phyloP scores from a whole-genome alignment of 2,113 vertebrate genomes.

The Pseudopodoces humilis region DNA sequence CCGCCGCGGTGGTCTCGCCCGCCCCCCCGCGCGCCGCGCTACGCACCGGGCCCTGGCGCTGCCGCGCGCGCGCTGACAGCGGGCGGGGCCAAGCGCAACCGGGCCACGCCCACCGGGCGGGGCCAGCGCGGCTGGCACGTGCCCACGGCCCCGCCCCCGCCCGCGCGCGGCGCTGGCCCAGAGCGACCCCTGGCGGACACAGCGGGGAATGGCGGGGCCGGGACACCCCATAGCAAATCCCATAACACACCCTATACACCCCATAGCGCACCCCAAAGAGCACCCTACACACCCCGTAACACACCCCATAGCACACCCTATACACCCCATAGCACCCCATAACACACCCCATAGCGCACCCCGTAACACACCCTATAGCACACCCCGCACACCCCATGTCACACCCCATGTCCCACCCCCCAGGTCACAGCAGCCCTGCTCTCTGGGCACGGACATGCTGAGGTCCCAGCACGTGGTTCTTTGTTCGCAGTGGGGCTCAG shows the following conservation, averaged over 20 bases:
- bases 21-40: neutral
- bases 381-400: no score
- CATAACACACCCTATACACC: no score
- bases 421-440: fast-evolving
- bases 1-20: neutral
- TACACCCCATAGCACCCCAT: no score
- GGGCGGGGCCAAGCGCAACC: neutral
- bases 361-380: neutral
- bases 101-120: neutral
- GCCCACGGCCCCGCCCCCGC: neutral
- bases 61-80: neutral
- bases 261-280: no score
- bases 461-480: fast-evolving
- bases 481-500: fast-evolving
- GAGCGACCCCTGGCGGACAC: neutral
- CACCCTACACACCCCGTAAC: no score
- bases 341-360: no score
- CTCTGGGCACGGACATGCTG: fast-evolving
- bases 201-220: neutral
- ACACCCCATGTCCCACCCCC: neutral
- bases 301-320: no score
- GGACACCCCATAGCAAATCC: no score
- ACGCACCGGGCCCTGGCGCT: neutral
- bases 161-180: neutral
- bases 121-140: neutral